Percentiles rank a stretch among this genome's conserved stretches.
Evolutionary conservation across 2,797 vertebrate genomes (phyloP).

Genomic region (Philypnodon macrostomus): DNA sequence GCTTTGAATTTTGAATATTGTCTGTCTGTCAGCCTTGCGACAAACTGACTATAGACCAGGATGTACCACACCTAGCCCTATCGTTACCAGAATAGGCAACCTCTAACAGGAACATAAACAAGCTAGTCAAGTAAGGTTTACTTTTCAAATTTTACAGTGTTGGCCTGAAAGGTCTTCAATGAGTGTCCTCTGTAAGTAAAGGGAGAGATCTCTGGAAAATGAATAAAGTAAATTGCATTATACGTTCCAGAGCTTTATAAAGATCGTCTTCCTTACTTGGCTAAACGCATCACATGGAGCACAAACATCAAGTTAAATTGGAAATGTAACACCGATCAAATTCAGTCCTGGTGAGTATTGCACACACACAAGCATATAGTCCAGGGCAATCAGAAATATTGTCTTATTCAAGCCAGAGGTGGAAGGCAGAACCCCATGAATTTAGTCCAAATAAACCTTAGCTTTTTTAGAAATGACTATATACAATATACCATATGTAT

Average conservation of each 20-base stretch:
- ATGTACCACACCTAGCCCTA: no score
- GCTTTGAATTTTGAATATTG: no score
- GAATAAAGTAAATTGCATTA: conserved; percentile 72
- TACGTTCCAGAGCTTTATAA: conserved; percentile 41
- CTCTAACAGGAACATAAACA: no score
- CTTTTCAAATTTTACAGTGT: no score
- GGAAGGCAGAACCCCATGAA: no score
- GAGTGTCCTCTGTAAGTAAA: conserved; percentile 35
- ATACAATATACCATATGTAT: no score
- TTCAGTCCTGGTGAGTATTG: conserved; percentile 47
- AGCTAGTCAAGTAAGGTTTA: no score
- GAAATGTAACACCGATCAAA: conserved; percentile 69
- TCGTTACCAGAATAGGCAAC: no score
- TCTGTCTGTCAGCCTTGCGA: no score
- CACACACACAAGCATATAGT: conserved; percentile 50
- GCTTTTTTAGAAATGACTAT: no score
- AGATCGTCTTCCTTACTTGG: conserved; percentile 74
- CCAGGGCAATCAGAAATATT: conserved; percentile 30
- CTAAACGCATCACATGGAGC: conserved; percentile 68
- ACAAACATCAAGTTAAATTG: conserved; percentile 70
- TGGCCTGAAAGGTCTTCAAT: conserved; percentile 37
- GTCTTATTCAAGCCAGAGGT: conserved; percentile 42
- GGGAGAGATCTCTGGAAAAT: conserved; percentile 59
- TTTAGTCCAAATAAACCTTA: no score
- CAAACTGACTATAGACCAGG: no score